phyloP scores from a whole-genome alignment of 2,113 vertebrate species.

The Australoheros scitulus region DNA sequence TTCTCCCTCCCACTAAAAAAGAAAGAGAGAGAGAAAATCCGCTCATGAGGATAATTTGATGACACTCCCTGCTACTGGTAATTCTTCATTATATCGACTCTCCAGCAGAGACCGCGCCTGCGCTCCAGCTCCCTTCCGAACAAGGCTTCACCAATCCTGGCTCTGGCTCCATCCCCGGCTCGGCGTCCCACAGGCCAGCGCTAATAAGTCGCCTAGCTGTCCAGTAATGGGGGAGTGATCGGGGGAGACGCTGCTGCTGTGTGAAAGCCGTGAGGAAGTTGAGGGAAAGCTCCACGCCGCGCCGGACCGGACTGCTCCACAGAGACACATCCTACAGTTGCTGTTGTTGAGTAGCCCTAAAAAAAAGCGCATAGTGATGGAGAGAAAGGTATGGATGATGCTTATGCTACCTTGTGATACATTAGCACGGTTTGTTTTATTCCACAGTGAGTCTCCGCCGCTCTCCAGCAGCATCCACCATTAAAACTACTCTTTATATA shows the following conservation, averaged over 20 bases:
- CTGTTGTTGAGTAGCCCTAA: constrained; percentile 60
- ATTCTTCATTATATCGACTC: constrained; percentile 70
- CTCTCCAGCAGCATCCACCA: constrained; percentile 66
- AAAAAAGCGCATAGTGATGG: constrained; percentile 76
- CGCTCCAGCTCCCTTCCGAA: constrained; percentile 71
- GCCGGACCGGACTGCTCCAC: constrained; percentile 55
- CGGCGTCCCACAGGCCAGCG: constrained; percentile 74
- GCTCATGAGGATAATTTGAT: constrained; percentile 72
- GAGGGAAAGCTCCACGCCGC: constrained; percentile 54
- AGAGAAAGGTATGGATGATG: constrained; percentile 83
- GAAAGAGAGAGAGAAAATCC: not conserved
- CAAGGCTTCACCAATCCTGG: constrained; percentile 77
- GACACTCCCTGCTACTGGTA: constrained; percentile 78
- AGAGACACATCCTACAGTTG: constrained; percentile 62
- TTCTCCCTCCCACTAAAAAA: not conserved
- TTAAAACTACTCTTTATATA: constrained; percentile 60
- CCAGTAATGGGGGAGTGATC: constrained; percentile 75
- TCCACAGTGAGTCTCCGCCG: constrained; percentile 29
- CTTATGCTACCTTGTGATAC: constrained; percentile 48
- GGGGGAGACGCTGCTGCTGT: constrained; percentile 52
- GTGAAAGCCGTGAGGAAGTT: constrained; percentile 75
- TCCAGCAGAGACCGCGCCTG: constrained; percentile 78
- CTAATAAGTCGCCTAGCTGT: constrained; percentile 62
- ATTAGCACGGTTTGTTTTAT: constrained; percentile 59
- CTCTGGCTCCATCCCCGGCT: constrained; percentile 73